A percentile compares a stretch with the other conserved stretches of the same genome.
phyloP scores from a whole-genome alignment of 2,797 vertebrate species.

The Meriones psammophilus region DNA sequence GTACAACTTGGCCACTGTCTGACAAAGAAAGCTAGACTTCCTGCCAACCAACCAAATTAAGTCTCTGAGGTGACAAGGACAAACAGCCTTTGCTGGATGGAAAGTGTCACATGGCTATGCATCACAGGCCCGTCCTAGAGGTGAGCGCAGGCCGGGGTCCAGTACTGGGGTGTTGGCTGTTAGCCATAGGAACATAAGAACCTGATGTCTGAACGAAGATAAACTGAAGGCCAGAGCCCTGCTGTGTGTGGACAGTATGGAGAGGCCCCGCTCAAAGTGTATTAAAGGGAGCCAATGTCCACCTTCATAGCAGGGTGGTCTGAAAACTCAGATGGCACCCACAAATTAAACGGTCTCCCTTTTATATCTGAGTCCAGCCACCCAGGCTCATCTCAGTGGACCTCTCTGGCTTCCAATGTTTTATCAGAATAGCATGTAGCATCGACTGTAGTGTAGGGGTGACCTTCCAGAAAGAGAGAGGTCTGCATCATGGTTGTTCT shows the following conservation, averaged over 20 bases:
- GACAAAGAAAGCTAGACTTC: neutral
- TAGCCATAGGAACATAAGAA: neutral
- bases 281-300: conserved; percentile 26
- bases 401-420: neutral
- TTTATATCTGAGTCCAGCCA: neutral
- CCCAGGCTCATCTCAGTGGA: neutral
- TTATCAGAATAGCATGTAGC: neutral
- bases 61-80: neutral
- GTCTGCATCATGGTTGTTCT: neutral
- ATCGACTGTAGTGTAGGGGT: neutral
- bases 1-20: neutral
- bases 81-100: neutral
- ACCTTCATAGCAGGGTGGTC: conserved; percentile 10
- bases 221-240: neutral
- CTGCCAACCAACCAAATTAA: neutral
- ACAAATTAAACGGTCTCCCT: conserved; percentile 25
- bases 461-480: neutral
- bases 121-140: fast-evolving
- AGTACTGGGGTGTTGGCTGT: neutral
- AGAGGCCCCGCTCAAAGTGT: neutral
- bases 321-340: conserved; percentile 54
- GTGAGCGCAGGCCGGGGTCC: neutral
- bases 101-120: neutral
- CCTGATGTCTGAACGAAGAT: neutral
- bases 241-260: neutral